Base-by-base conservation (phyloP, 2,113 vertebrate species). In the Leptocoma aspasia region DNA sequence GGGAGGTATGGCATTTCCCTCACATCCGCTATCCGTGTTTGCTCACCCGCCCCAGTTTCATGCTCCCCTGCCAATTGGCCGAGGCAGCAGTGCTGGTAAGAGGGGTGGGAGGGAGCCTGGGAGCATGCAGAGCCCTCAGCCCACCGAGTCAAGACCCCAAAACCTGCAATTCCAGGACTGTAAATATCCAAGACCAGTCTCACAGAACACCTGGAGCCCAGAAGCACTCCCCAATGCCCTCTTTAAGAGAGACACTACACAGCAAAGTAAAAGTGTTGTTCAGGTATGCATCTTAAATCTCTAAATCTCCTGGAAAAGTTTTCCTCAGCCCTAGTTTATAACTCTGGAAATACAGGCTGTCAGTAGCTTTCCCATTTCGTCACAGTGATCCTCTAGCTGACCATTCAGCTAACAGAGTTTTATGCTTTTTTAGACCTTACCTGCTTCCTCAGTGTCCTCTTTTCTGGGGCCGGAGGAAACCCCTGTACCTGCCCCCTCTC, bases 81-180 rank as follows among this genome's bases (percentile, higher is more conserved):
- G 19, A 24, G 9, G 61, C 45, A 17, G 56, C 22, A 12, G 52
- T 6, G 8, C 30, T 6, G 20, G 8, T 49, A 61, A n/a, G 22
- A 4, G 13, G 21, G 3, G 23, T 30, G 14, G 39, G 18, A 68
- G 19, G 27, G 27, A 35, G 52, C 45, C 53, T 4, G 9, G 31
- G 6, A 30, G 4, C 3, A 2, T 15, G 9, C 33, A 45, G 39
- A 69, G 39, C 13, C 50, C 31, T 35, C 54, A 18, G 39, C 27
- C 41, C 19, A 3, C 60, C 0, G 5, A 27, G 7, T 4, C 1
- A 0, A 14, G 59, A 17, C 9, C 19, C 0, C 14, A 18, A 28
- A 4, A 53, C 8, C 53, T 20, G 7, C 14, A 1, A 2, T 26
- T 75, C 27, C 42, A 30, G 22, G 30, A 15, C 33, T 7, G 5